Percentiles rank a stretch among this genome's conserved stretches.
These are phyloP conservation scores for Archilochus colubris DNA, from an alignment of 2,113 vertebrate genomes.

Conservation along the genomic window DNA sequence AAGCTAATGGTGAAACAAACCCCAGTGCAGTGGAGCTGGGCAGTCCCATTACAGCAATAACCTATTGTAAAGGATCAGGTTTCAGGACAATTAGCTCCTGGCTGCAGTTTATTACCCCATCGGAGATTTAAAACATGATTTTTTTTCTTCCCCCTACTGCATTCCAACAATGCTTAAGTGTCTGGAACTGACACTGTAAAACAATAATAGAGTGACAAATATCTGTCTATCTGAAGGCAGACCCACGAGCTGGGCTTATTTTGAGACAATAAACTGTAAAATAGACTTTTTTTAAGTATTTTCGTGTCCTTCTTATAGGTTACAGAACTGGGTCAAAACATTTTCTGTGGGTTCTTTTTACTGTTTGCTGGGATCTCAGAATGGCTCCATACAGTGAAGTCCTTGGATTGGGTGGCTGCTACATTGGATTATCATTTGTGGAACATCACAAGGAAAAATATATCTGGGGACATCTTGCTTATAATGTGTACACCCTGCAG, in stretches of 20 bases:
- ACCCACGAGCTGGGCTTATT: constrained; percentile 12
- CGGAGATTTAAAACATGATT: constrained; percentile 81
- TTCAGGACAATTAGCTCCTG: constrained; percentile 87
- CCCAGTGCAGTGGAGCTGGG: constrained; percentile 74
- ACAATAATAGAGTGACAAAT: constrained; percentile 79
- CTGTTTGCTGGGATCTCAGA: neutral
- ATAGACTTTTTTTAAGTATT: neutral
- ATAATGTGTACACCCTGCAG: constrained; percentile 10
- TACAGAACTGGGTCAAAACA: neutral
- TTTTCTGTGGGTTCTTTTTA: neutral
- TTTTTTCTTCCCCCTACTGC: constrained; percentile 58
- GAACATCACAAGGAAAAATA: constrained; percentile 38
- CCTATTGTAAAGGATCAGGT: constrained; percentile 82
- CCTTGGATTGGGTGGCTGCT: constrained; percentile 3
- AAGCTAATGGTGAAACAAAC: constrained; percentile 77
- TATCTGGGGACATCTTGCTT: constrained; percentile 35
- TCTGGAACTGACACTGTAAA: constrained; percentile 80
- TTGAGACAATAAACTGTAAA: neutral
- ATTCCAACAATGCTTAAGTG: constrained; percentile 82
- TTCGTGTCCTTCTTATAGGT: neutral
- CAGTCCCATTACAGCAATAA: constrained; percentile 81
- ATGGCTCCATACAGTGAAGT: neutral
- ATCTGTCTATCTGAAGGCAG: constrained; percentile 72
- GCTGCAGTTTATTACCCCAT: constrained; percentile 82
- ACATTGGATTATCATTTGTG: neutral